phyloP scores from a whole-genome alignment of 2,888 invertebrate species.

The Oxyteleia sp. region DNA sequence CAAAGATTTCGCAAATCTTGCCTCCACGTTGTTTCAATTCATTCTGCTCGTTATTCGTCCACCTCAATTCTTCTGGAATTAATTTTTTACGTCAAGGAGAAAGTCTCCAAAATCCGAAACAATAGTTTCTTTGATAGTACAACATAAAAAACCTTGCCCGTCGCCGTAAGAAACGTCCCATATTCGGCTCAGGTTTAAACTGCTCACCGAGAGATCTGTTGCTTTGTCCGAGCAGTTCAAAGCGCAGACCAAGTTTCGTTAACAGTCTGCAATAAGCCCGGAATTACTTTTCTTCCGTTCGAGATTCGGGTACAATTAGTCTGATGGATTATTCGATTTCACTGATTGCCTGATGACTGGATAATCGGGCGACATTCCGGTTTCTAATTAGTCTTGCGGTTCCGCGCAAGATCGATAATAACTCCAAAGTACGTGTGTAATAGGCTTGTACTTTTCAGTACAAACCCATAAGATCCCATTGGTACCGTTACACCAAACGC shows the following conservation, averaged over 20 bases:
- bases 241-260: slow-evolving; percentile 6
- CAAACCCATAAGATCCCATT: too few relatives aligned
- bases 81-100: too few relatives aligned
- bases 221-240: slow-evolving; percentile 11
- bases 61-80: too few relatives aligned
- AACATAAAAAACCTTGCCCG: too few relatives aligned
- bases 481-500: too few relatives aligned
- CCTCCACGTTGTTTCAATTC: too few relatives aligned
- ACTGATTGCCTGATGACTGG: slow-evolving; percentile 2
- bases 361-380: slow-evolving; percentile 16
- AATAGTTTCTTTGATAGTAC: too few relatives aligned
- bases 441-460: too few relatives aligned
- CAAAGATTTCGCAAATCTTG: too few relatives aligned
- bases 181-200: background rate
- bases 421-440: background rate
- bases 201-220: slow-evolving; percentile 25
- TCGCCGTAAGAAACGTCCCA: too few relatives aligned
- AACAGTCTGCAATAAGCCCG: slow-evolving; percentile 9
- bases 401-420: slow-evolving; percentile 2
- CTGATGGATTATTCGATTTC: slow-evolving; percentile 14
- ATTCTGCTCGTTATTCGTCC: too few relatives aligned
- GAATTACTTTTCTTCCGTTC: slow-evolving; percentile 38
- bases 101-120: too few relatives aligned
- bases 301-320: slow-evolving; percentile 5
- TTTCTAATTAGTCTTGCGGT: slow-evolving; percentile 15